Percentiles rank a stretch among this genome's conserved stretches.
Evolutionary conservation across 1,140 invertebrate species (phyloP).

Genomic region (Procambarus virginalis): DNA sequence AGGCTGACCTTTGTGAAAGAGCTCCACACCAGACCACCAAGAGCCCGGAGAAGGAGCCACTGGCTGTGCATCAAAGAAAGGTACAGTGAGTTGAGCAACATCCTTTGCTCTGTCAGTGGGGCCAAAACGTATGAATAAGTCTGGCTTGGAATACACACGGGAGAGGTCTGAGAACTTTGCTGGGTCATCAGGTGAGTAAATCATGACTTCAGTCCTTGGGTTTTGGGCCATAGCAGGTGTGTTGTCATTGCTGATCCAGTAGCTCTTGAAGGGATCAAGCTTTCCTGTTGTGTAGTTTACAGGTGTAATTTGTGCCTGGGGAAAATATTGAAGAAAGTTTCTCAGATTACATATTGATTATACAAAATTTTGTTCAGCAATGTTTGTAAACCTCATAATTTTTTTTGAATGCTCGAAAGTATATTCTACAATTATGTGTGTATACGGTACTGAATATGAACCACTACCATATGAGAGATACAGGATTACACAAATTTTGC

Average conservation of each 20-base stretch:
- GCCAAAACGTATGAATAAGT: constrained; percentile 86
- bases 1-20: constrained; percentile 84
- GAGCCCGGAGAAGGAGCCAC: constrained; percentile 80
- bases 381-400: too few species aligned
- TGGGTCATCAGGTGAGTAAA: constrained; percentile 82
- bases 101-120: constrained; percentile 83
- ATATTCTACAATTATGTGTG: too few species aligned
- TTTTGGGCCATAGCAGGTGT: constrained; percentile 78
- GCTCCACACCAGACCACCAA: constrained; percentile 82
- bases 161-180: constrained; percentile 78
- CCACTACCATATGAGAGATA: too few species aligned
- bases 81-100: constrained; percentile 88
- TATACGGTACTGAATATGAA: too few species aligned
- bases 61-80: constrained; percentile 87
- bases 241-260: constrained; percentile 88
- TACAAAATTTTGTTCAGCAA: too few species aligned
- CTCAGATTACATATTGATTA: background rate
- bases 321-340: background rate
- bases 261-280: constrained; percentile 79
- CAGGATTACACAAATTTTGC: too few species aligned
- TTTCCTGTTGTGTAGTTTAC: constrained; percentile 86
- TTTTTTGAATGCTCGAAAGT: too few species aligned
- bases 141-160: constrained; percentile 73
- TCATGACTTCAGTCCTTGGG: constrained; percentile 77
- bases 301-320: constrained; percentile 77